phyloP scores from a whole-genome alignment of 2,888 invertebrate species.

The Scrobipalpa costella region DNA sequence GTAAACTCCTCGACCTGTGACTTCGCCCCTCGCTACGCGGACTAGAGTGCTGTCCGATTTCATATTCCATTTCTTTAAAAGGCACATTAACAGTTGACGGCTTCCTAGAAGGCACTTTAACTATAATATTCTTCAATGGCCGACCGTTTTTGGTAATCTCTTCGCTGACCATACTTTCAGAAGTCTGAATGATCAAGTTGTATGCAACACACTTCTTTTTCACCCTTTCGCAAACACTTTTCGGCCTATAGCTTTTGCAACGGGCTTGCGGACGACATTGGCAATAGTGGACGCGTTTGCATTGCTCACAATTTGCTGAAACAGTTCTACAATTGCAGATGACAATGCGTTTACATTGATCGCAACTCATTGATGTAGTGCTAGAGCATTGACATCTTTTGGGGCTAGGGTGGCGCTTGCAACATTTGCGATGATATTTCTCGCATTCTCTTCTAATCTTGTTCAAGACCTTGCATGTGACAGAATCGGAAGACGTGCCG shows the following conservation, averaged over 20 bases:
- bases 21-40: slow-evolving; percentile 40
- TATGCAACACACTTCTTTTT: slow-evolving; percentile 70
- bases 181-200: slow-evolving; percentile 72
- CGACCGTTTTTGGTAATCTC: slow-evolving; percentile 48
- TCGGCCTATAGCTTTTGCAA: slow-evolving; percentile 49
- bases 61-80: slow-evolving; percentile 56
- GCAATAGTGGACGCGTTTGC: slow-evolving; percentile 60
- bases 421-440: slow-evolving; percentile 65
- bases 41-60: slow-evolving; percentile 45
- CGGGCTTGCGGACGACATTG: slow-evolving; percentile 50
- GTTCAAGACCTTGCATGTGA: slow-evolving; percentile 64
- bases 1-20: slow-evolving; percentile 56
- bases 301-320: slow-evolving; percentile 39
- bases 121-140: slow-evolving; percentile 62
- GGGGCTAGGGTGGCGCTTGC: slow-evolving; percentile 46
- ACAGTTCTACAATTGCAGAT: slow-evolving; percentile 52
- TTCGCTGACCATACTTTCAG: slow-evolving; percentile 67
- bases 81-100: slow-evolving; percentile 45
- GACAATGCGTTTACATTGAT: slow-evolving; percentile 61
- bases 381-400: slow-evolving; percentile 61
- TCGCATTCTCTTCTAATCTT: slow-evolving; percentile 73
- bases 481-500: slow-evolving; percentile 64
- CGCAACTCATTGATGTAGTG: slow-evolving; percentile 63
- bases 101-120: slow-evolving; percentile 66
- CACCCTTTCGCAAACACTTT: slow-evolving; percentile 50